Evolutionary conservation across 2,888 invertebrate species (phyloP).

Genomic region (Aethes cnicana): DNA sequence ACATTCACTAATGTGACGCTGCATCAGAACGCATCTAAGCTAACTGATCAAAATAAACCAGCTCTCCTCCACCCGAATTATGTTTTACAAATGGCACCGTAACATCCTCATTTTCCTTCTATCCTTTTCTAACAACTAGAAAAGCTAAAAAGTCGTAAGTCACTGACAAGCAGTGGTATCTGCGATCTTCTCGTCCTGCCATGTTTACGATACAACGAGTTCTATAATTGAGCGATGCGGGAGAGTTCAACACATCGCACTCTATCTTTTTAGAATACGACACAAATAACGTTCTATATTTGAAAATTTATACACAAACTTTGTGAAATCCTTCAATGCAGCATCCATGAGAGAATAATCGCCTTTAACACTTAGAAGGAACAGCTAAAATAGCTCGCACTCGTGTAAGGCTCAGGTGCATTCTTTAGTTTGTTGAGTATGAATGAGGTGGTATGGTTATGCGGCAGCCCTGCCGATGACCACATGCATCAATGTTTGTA

Average conservation of each 20-base stretch:
- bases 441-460: constrained; percentile 75
- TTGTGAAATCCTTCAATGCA: constrained; percentile 59
- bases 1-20: too few species aligned
- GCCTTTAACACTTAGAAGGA: constrained; percentile 46
- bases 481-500: constrained; percentile 82
- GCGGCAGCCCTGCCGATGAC: constrained; percentile 79
- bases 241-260: constrained; percentile 81
- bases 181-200: constrained; percentile 58
- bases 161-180: constrained; percentile 44
- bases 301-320: constrained; percentile 76
- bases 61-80: constrained; percentile 32
- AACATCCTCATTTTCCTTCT: constrained; percentile 49
- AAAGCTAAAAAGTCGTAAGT: constrained; percentile 53
- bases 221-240: constrained; percentile 82
- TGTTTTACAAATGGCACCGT: constrained; percentile 61
- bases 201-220: constrained; percentile 69
- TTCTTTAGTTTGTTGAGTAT: constrained; percentile 65
- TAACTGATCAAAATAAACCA: constrained; percentile 13
- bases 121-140: constrained; percentile 48
- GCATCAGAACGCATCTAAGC: too few species aligned
- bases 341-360: constrained; percentile 44
- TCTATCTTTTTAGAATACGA: constrained; percentile 82
- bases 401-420: constrained; percentile 44
- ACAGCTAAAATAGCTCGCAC: constrained; percentile 44
- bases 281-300: constrained; percentile 83